These are phyloP conservation scores for Harpagifer antarcticus DNA, from an alignment of 2,797 vertebrate genomes.

Conservation along the genomic window DNA sequence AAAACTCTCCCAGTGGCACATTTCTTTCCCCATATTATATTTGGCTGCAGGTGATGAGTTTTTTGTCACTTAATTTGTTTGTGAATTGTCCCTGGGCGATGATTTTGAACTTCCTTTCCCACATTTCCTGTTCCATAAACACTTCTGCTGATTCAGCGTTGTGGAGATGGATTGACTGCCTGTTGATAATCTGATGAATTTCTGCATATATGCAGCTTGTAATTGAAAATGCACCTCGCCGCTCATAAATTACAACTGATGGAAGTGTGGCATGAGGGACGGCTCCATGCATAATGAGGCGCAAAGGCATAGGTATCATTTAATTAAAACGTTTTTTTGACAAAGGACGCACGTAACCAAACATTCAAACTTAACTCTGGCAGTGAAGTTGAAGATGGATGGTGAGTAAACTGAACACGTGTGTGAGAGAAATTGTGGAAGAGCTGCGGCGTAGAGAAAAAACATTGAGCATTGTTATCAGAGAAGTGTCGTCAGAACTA, in stretches of 20 bases:
- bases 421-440: constrained; percentile 36
- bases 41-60: constrained; percentile 25
- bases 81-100: constrained; percentile 25
- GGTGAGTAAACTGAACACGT: constrained; percentile 43
- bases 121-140: constrained; percentile 58
- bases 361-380: constrained; percentile 54
- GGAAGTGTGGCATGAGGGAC: constrained; percentile 68
- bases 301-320: constrained; percentile 74
- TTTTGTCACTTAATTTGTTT: constrained; percentile 22
- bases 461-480: constrained; percentile 17
- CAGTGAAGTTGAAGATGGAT: constrained; percentile 52
- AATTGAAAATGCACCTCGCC: constrained; percentile 73
- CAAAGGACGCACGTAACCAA: constrained; percentile 60
- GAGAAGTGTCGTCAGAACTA: neutral
- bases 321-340: constrained; percentile 78
- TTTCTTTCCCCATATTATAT: constrained; percentile 35
- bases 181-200: constrained; percentile 77
- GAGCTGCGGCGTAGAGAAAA: neutral
- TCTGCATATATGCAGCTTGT: constrained; percentile 72
- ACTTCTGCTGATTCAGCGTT: constrained; percentile 68
- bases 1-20: constrained; percentile 35
- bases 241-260: constrained; percentile 79
- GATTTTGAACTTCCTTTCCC: constrained; percentile 62
- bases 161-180: constrained; percentile 73
- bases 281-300: constrained; percentile 69